Evolutionary conservation across 2,113 vertebrate species (phyloP), one percentile per base, ranked within the genome.

Genomic region (Colinus virginianus): DNA sequence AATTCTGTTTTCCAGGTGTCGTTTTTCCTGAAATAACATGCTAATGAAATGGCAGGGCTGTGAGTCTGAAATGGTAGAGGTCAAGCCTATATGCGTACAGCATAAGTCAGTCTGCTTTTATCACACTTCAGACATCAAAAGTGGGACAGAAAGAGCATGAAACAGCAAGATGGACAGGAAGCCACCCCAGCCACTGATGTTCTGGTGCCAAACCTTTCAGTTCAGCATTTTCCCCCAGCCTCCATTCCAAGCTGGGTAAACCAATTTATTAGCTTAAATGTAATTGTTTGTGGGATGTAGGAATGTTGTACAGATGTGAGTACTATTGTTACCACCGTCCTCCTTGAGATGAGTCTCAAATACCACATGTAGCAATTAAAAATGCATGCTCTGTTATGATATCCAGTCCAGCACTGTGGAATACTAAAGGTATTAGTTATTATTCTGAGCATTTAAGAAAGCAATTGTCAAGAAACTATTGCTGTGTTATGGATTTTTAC

Each of bases 21-120:
- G 43, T 28, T 90, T 76, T 82, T 13, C 78, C 86, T 84, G 40
- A 87, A 90, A 70, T 79, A 62, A 38, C 51, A 72, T 20, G 51
- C 17, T 70, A 72, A 71, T 91, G 36, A 91, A 89, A 66, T 72
- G 81, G 67, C 28, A 90, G 56, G 81, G 34, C 42, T 87, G 34
- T 12, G 38, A 43, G 9, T 53, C 40, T 30, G 15, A 84, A 84
- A 55, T 20, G 48, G 55, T 15, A 48, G 78, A 75, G 17, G 66
- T 93, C 59, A 48, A 86, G 15, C 4, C 22, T 74, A 11, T 17
- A 23, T 32, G 18, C 30, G 28, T 28, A 66, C 3, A 72, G 45
- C 75, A 93, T 69, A 81, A 5, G 8, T 38, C 75, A 20, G 84
- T 28, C 49, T 45, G 32, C 69, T 76, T 84, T 36, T 28, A 42